These are phyloP conservation scores for Tetragnatha versicolor DNA, from an alignment of 1,140 invertebrate species.

Conservation along the genomic window DNA sequence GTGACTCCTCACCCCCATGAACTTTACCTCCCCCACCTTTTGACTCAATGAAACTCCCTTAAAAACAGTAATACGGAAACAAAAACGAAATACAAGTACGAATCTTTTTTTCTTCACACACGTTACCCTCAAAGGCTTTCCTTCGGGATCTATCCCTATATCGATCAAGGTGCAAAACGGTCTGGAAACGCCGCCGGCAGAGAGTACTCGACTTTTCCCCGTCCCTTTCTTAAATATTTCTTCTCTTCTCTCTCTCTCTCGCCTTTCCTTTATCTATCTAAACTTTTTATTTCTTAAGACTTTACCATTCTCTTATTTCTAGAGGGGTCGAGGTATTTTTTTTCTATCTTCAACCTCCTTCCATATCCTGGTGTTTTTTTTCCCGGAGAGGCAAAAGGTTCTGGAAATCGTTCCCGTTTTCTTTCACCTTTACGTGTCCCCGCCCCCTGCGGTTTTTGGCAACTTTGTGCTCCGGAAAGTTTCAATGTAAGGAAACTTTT, in stretches of 20 bases:
- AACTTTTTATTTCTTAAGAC: neutral
- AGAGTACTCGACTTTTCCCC: no score
- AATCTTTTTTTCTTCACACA: neutral
- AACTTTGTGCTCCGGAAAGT: neutral
- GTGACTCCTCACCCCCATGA: neutral
- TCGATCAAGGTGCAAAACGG: slow-evolving; percentile 11
- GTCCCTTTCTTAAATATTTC: neutral
- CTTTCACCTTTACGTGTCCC: neutral
- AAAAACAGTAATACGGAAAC: neutral
- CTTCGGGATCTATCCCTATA: slow-evolving; percentile 8
- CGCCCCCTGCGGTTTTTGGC: neutral
- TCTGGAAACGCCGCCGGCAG: slow-evolving; percentile 1
- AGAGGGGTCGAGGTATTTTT: neutral
- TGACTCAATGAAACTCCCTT: slow-evolving; percentile 15
- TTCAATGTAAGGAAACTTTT: neutral
- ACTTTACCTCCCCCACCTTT: slow-evolving; percentile 1
- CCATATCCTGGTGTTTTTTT: neutral
- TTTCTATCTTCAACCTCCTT: neutral
- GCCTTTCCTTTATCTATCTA: neutral
- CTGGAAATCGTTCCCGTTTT: slow-evolving; percentile 13
- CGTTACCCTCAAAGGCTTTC: neutral
- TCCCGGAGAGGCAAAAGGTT: neutral
- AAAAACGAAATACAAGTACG: neutral
- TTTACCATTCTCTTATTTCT: neutral
- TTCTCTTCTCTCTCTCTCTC: no score